phyloP scores from a whole-genome alignment of 2,797 vertebrate species.

The Perodicticus potto region DNA sequence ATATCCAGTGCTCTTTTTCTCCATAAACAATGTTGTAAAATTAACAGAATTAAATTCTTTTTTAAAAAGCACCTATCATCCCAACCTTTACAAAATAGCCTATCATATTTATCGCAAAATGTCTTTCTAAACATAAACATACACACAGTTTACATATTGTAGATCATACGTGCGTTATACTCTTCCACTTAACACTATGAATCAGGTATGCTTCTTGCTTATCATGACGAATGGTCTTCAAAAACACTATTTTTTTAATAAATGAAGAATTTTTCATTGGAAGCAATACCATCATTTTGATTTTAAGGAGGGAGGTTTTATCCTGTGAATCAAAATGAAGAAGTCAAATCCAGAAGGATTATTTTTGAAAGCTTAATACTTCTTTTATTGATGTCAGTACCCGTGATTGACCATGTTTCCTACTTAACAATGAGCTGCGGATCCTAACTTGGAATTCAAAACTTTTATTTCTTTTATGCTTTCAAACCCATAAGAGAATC shows the following conservation, averaged over 20 bases:
- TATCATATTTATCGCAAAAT: not conserved
- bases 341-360: not conserved
- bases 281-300: slow-evolving; percentile 56
- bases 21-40: slow-evolving; percentile 10
- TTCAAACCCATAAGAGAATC: not conserved
- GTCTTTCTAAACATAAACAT: not conserved
- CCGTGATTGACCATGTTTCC: not conserved
- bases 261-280: not conserved
- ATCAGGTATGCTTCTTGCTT: not conserved
- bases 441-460: not conserved
- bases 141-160: not conserved
- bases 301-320: slow-evolving; percentile 35
- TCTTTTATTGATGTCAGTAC: not conserved
- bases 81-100: not conserved
- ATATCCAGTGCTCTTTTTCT: not conserved
- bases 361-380: slow-evolving; percentile 28
- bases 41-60: slow-evolving; percentile 1
- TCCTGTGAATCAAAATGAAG: slow-evolving; percentile 35
- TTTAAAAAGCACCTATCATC: not conserved
- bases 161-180: not conserved
- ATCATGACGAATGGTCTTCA: not conserved
- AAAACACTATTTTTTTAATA: slow-evolving; percentile 19
- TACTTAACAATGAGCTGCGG: not conserved
- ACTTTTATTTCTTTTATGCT: not conserved
- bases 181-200: not conserved